phyloP scores from a whole-genome alignment of 2,888 invertebrate genomes.

The Deilephila porcellus region DNA sequence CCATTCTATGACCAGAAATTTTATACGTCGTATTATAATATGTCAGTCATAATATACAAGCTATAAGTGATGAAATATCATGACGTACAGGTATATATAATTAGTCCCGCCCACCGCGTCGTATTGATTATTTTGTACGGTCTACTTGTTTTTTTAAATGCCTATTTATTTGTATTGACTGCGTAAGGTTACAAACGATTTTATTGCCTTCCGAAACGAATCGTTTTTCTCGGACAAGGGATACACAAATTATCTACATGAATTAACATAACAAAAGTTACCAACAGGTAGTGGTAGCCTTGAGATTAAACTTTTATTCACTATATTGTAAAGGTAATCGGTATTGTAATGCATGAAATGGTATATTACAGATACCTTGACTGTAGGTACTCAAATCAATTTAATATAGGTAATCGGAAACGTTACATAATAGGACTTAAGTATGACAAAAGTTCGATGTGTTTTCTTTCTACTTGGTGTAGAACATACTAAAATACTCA shows the following conservation, averaged over 20 bases:
- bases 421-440: no score
- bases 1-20: no score
- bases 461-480: no score
- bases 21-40: no score
- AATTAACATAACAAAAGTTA: background rate
- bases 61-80: no score
- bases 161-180: constrained; percentile 54
- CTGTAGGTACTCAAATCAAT: no score
- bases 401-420: no score
- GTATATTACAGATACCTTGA: no score
- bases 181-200: constrained; percentile 40
- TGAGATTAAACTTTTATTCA: background rate
- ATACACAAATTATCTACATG: background rate
- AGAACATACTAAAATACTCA: no score
- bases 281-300: background rate
- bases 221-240: background rate
- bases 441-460: no score
- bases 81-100: constrained; percentile 37
- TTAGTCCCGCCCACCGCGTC: constrained; percentile 48
- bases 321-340: background rate
- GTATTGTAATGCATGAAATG: no score
- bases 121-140: constrained; percentile 55
- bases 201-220: constrained; percentile 9
- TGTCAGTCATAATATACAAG: no score
- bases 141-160: constrained; percentile 50